phyloP scores from a whole-genome alignment of 2,113 vertebrate species.

The Melozone crissalis region DNA sequence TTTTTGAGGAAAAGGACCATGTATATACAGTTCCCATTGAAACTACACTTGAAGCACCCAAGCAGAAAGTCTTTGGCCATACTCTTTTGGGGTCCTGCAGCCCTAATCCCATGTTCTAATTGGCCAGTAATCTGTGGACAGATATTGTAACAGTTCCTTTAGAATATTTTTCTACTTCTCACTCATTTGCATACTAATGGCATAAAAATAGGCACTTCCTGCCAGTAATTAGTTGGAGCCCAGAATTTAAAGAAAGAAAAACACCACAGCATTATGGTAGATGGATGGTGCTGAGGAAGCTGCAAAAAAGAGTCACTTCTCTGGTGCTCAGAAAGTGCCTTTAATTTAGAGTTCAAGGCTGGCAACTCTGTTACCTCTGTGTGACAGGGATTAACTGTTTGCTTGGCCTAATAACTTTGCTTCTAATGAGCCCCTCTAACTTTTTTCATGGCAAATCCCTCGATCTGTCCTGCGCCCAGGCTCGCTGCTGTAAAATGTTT shows the following conservation, averaged over 20 bases:
- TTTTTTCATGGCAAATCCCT: conserved; percentile 39
- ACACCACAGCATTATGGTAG: conserved; percentile 66
- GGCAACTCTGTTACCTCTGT: conserved; percentile 63
- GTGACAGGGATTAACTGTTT: conserved; percentile 70
- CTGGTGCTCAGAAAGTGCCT: conserved; percentile 43
- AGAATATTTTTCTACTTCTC: conserved; percentile 72
- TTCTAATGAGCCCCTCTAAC: conserved; percentile 48
- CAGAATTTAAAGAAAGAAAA: conserved; percentile 72
- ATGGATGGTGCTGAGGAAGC: conserved; percentile 71
- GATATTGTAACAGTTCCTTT: conserved; percentile 75
- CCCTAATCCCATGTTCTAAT: conserved; percentile 70
- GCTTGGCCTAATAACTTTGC: conserved; percentile 66
- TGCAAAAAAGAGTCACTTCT: conserved; percentile 66
- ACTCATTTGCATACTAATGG: conserved; percentile 74
- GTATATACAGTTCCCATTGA: conserved; percentile 62
- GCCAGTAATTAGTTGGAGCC: conserved; percentile 71
- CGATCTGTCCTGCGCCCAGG: neutral
- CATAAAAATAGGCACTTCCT: conserved; percentile 74
- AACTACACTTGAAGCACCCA: conserved; percentile 50
- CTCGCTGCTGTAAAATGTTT: neutral
- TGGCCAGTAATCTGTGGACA: conserved; percentile 68
- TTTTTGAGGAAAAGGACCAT: conserved; percentile 2
- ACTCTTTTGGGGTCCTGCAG: conserved; percentile 45
- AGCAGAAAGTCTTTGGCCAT: conserved; percentile 61
- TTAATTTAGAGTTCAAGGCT: conserved; percentile 63